Conservation (phyloP, 2,797 vertebrate genomes). For the Bradypus variegatus region DNA sequence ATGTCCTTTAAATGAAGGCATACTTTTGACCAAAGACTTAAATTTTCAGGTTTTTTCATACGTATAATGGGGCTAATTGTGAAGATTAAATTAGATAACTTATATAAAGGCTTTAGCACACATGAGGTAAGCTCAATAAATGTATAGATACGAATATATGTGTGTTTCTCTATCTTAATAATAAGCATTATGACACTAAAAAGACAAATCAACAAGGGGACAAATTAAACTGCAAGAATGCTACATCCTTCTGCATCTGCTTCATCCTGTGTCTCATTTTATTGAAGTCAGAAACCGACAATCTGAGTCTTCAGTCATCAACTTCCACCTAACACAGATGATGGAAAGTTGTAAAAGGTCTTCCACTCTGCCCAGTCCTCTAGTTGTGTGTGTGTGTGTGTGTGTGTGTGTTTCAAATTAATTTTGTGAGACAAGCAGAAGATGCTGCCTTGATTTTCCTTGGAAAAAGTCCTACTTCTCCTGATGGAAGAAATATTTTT, state of each 20-base stretch:
- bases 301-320: neutral
- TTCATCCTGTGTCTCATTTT: neutral
- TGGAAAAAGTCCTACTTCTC: constrained; percentile 46
- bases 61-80: neutral
- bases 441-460: constrained; percentile 59
- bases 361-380: neutral
- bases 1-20: neutral
- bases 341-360: neutral
- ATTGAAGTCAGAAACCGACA: neutral
- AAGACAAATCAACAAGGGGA: neutral
- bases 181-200: neutral
- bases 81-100: neutral
- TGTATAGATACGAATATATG: neutral
- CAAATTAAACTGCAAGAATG: neutral
- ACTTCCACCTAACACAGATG: neutral
- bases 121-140: neutral
- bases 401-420: constrained; percentile 53
- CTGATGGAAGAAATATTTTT: constrained; percentile 66
- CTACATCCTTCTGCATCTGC: neutral
- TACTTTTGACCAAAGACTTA: neutral
- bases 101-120: neutral
- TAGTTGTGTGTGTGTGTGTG: neutral
- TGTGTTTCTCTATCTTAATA: neutral
- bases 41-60: constrained; percentile 6
- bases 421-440: constrained; percentile 59